Percentiles rank a stretch among this genome's conserved stretches.
phyloP scores from a whole-genome alignment of 2,888 invertebrate species.

The Helleia helle region DNA sequence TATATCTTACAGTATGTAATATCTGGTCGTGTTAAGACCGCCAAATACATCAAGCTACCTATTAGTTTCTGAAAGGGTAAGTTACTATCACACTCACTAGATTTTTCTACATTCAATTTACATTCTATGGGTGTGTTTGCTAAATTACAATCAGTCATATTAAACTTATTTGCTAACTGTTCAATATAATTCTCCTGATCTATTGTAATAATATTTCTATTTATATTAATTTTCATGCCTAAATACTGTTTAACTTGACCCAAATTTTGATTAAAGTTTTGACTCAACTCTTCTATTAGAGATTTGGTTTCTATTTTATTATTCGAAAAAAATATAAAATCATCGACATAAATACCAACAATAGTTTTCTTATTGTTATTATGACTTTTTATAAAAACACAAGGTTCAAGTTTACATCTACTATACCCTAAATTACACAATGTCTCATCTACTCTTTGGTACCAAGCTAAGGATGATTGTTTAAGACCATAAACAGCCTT shows the following conservation, averaged over 20 bases:
- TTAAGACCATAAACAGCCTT: too few relatives aligned
- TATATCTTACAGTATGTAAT: constrained; percentile 19
- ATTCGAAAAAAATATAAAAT: too few relatives aligned
- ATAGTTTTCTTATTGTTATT: too few relatives aligned
- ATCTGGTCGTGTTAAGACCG: constrained; percentile 22
- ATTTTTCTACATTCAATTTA: neutral
- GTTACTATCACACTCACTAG: too few relatives aligned
- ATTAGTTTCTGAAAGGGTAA: constrained; percentile 7
- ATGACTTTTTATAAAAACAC: too few relatives aligned
- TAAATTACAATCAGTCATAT: constrained; percentile 4
- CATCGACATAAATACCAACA: too few relatives aligned
- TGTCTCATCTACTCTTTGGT: neutral
- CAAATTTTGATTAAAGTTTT: neutral
- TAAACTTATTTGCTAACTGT: neutral
- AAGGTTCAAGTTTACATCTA: too few relatives aligned
- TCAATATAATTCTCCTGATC: constrained; percentile 1
- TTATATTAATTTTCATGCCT: constrained; percentile 3
- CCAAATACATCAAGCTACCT: constrained; percentile 18
- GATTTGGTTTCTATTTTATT: neutral
- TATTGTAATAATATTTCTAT: neutral
- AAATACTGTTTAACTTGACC: neutral
- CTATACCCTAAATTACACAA: neutral
- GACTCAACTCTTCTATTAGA: neutral
- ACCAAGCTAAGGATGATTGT: neutral
- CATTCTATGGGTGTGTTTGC: constrained; percentile 1